Evolutionary conservation across 1,140 invertebrate genomes (phyloP), one percentile per base, ranked within the genome.

Genomic region (Pseudomyrmex flavicornis): DNA sequence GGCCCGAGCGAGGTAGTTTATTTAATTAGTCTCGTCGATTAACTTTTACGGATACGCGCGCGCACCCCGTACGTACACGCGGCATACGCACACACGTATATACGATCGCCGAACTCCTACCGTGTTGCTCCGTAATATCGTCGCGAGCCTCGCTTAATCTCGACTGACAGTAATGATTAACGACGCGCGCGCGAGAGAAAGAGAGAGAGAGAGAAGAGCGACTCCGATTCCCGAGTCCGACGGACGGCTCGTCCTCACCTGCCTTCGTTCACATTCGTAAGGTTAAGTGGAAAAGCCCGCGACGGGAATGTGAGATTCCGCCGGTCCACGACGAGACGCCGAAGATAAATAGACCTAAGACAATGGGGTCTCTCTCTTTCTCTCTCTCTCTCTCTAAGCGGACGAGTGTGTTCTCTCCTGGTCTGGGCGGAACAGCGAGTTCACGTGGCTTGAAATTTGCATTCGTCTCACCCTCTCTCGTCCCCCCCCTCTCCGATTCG

Each of bases 391-490:
- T 75, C 62, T 46, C 52, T 35, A 5, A 35, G 35, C 26, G 26
- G 83, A 65, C 79, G 79, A 70, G 83, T 82, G 85, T 72, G 26
- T 76, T 82, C 62, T 75, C 35, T 66, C 82, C 66, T 79, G 73
- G 56, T n/a, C 26, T 79, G 82, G 70, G 66, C 76, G 83, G 82
- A 86, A 85, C 88, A 77, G 48, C 89, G 17, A 83, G 89, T 90
- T 91, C 89, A 84, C 89, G 86, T 91, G 88, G 72, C 82, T 85
- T 80, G 74, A 91, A 92, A 92, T 92, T 92, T 92, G 91, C 91
- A 92, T 92, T 75, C 88, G 90, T 84, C 88, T 85, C 88, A 82
- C 82, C 89, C 77, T 74, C 83, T 75, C 46, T 48, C 68, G 2
- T n/a, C 17, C 26, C 1, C 56, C 74, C 87, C 17, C 7, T 0